phyloP scores from a whole-genome alignment of 2,797 vertebrate genomes.

The Coregonus ussuriensis region DNA sequence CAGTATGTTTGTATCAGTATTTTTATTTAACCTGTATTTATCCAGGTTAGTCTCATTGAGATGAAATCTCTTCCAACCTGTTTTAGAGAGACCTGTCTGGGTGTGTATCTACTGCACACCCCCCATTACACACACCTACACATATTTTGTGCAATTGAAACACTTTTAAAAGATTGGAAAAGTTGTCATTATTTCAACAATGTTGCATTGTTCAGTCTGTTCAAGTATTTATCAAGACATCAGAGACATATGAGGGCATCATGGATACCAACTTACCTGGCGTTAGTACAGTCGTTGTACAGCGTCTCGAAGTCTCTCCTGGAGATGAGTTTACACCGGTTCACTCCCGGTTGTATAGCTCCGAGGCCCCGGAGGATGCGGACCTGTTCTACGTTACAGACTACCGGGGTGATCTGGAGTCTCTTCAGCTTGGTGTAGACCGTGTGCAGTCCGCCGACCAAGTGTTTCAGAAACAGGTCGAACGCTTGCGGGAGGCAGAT shows the following conservation, averaged over 20 bases:
- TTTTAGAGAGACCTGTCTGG: too few relatives aligned
- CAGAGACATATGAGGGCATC: background rate
- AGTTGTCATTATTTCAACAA: background rate
- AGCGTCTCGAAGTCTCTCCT: constrained; percentile 87
- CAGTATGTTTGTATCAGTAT: too few relatives aligned
- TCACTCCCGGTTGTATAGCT: constrained; percentile 88
- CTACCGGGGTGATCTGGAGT: constrained; percentile 86
- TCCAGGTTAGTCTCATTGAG: too few relatives aligned
- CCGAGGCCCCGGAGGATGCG: constrained; percentile 86
- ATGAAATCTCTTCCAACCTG: too few relatives aligned
- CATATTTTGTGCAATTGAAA: background rate
- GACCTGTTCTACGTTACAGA: constrained; percentile 90
- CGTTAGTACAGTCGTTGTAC: constrained; percentile 89
- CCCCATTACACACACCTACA: background rate
- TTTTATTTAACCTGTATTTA: too few relatives aligned
- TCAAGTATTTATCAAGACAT: background rate
- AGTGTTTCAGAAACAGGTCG: constrained; percentile 89
- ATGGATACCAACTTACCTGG: constrained; percentile 72
- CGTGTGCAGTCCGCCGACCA: constrained; percentile 88
- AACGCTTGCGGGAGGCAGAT: constrained; percentile 90
- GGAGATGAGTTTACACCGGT: constrained; percentile 90
- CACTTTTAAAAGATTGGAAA: background rate
- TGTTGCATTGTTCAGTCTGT: background rate
- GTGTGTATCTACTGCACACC: too few relatives aligned
- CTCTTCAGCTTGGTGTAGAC: constrained; percentile 91